These are phyloP conservation scores for Cheilosia grossa DNA, from an alignment of 2,888 invertebrate species.

Conservation along the genomic window DNA sequence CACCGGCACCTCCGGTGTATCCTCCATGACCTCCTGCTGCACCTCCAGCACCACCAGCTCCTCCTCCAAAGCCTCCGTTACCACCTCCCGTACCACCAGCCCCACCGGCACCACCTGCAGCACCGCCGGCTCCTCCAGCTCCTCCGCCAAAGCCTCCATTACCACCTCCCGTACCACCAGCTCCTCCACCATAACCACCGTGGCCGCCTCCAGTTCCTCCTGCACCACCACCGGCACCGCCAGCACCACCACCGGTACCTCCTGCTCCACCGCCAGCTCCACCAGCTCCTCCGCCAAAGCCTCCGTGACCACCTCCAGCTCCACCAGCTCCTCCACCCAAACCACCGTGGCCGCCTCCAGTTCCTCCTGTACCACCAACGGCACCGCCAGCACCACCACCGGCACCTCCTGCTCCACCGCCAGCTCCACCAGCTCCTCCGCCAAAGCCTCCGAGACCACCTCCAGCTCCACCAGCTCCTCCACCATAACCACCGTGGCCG, in stretches of 20 bases:
- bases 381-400: slow-evolving; percentile 33
- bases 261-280: slow-evolving; percentile 42
- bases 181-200: slow-evolving; percentile 19
- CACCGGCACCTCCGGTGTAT: slow-evolving; percentile 22
- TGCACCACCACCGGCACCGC: slow-evolving; percentile 34
- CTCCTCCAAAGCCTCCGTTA: slow-evolving; percentile 38
- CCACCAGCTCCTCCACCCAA: slow-evolving; percentile 52
- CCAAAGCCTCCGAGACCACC: slow-evolving; percentile 33
- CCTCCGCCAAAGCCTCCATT: slow-evolving; percentile 18
- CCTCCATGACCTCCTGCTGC: slow-evolving; percentile 30
- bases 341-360: slow-evolving; percentile 85
- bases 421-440: slow-evolving; percentile 22
- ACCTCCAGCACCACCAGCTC: slow-evolving; percentile 40
- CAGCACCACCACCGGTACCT: neutral
- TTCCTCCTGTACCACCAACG: slow-evolving; percentile 82
- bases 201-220: slow-evolving; percentile 21
- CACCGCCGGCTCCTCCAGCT: slow-evolving; percentile 39
- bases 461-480: slow-evolving; percentile 30
- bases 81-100: slow-evolving; percentile 53
- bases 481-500: slow-evolving; percentile 22
- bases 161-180: slow-evolving; percentile 5
- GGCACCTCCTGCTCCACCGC: slow-evolving; percentile 28
- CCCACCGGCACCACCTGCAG: slow-evolving; percentile 53
- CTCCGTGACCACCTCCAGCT: slow-evolving; percentile 49
- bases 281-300: slow-evolving; percentile 60